These are phyloP conservation scores for Crocidura indochinensis DNA, from an alignment of 2,797 vertebrate species.

Conservation along the genomic window DNA sequence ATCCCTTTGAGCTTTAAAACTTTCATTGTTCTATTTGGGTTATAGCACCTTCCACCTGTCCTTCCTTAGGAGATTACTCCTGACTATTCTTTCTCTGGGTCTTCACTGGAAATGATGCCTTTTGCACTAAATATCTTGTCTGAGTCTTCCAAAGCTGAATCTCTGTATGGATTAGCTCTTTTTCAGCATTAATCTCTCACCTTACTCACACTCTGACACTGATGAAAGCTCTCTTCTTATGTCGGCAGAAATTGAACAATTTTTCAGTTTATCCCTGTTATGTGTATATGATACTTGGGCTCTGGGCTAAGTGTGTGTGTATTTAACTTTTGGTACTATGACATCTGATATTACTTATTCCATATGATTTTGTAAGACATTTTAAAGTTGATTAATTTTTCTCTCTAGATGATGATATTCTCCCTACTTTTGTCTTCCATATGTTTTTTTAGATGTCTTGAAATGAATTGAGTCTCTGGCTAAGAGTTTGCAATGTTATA, in stretches of 20 bases:
- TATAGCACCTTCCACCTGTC: not conserved
- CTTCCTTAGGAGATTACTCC: not conserved
- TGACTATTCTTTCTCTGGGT: not conserved
- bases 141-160: not conserved
- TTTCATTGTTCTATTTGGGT: not conserved
- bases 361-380: slow-evolving; percentile 41
- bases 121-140: not conserved
- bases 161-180: not conserved
- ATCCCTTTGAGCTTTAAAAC: not conserved
- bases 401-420: not conserved
- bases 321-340: not conserved
- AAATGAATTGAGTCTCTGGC: not conserved
- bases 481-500: slow-evolving; percentile 52
- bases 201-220: not conserved
- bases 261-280: not conserved
- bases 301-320: not conserved
- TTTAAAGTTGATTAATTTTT: slow-evolving; percentile 47
- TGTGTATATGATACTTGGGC: not conserved
- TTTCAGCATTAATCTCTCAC: not conserved
- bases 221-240: not conserved
- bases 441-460: not conserved
- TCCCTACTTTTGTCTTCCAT: slow-evolving; percentile 18
- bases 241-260: not conserved
- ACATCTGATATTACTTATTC: slow-evolving; percentile 13
- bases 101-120: too few relatives aligned